phyloP scores from a whole-genome alignment of 2,888 invertebrate genomes.

The Xylota segnis region DNA sequence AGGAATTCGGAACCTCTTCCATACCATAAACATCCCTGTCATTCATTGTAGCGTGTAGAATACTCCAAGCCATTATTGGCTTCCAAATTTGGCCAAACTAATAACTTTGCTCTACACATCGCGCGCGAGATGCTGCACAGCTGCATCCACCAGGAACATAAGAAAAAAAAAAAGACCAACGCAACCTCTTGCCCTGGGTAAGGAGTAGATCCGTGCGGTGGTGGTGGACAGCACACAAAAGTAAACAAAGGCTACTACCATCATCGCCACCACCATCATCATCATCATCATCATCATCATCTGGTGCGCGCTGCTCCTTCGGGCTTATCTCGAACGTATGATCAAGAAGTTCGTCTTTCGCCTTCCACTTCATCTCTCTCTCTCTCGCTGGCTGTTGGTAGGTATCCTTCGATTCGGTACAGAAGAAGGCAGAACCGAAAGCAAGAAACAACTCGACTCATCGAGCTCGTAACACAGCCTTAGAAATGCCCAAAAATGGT shows the following conservation, averaged over 20 bases:
- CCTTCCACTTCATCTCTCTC: constrained; percentile 33
- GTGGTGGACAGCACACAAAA: constrained; percentile 41
- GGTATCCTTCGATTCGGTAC: constrained; percentile 48
- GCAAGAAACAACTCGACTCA: constrained; percentile 29
- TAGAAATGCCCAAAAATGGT: constrained; percentile 76
- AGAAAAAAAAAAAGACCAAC: constrained; percentile 18
- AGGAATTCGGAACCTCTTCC: constrained; percentile 29
- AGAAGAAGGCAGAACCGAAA: neutral
- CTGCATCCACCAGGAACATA: constrained; percentile 31
- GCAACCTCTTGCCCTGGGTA: constrained; percentile 55
- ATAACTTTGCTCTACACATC: constrained; percentile 69
- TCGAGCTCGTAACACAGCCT: constrained; percentile 61
- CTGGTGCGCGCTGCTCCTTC: constrained; percentile 69
- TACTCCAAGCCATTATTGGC: constrained; percentile 65
- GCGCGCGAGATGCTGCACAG: constrained; percentile 54
- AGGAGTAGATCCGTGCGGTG: constrained; percentile 31
- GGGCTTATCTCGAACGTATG: constrained; percentile 66
- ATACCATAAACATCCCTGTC: constrained; percentile 63
- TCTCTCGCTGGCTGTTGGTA: too few species aligned
- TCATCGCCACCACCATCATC: constrained; percentile 55
- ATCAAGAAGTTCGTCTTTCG: constrained; percentile 68
- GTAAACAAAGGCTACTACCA: constrained; percentile 70
- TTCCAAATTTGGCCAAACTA: constrained; percentile 76
- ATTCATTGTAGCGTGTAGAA: constrained; percentile 63
- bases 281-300: constrained; percentile 53